These are phyloP conservation scores for Paralvinella palmiformis DNA, from an alignment of 1,140 invertebrate genomes.

Conservation along the genomic window DNA sequence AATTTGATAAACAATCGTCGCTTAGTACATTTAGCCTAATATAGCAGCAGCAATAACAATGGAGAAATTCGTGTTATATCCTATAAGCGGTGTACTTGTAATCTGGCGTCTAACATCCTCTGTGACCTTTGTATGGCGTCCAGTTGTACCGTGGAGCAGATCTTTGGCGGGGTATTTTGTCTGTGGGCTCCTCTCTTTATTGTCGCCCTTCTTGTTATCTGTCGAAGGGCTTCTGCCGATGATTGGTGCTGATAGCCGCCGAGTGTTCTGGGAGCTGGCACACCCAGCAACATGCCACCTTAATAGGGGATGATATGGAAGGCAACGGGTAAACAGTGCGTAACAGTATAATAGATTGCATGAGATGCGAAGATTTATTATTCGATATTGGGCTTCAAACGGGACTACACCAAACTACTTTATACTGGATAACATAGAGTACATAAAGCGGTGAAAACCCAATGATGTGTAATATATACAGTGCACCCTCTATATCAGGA, in stretches of 20 bases:
- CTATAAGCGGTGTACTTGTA: no score
- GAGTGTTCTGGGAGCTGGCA: not conserved
- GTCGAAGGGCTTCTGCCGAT: not conserved
- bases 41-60: no score
- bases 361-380: not conserved
- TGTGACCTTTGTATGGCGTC: conserved; percentile 1
- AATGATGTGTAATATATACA: no score
- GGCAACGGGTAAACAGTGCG: not conserved
- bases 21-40: no score
- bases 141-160: not conserved
- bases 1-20: not conserved
- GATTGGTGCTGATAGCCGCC: not conserved
- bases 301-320: not conserved
- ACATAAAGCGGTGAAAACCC: no score
- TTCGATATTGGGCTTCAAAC: not conserved
- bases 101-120: conserved; percentile 1
- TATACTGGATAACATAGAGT: no score
- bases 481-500: no score
- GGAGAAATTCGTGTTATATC: no score
- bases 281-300: not conserved
- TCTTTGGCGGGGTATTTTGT: not conserved
- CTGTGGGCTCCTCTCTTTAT: not conserved
- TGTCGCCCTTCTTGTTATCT: not conserved
- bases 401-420: not conserved
- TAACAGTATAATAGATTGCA: not conserved